Evolutionary conservation across 2,888 invertebrate genomes (phyloP).

Genomic region (Vesta saturnalis): DNA sequence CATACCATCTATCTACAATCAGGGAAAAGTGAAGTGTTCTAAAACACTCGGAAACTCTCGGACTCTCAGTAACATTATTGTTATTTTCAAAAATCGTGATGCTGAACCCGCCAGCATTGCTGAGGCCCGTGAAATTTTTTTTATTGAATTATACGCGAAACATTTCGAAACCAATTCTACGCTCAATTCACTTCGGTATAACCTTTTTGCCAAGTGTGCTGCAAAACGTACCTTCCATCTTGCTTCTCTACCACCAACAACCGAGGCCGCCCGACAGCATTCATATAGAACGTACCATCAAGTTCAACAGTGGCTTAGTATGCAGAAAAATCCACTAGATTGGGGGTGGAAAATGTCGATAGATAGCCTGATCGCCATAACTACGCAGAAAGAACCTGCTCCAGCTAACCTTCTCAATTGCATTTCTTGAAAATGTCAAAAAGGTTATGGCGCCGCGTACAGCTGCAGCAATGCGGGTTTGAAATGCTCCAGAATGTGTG

Average conservation of each 20-base stretch:
- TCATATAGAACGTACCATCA: too few species aligned
- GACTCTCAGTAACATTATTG: too few species aligned
- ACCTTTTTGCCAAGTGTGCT: conserved; percentile 3
- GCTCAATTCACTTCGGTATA: not conserved
- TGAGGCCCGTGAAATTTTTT: too few species aligned
- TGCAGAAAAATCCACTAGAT: too few species aligned
- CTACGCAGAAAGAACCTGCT: conserved; percentile 3
- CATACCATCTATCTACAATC: not conserved
- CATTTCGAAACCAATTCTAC: not conserved
- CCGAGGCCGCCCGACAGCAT: not conserved
- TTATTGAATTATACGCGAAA: not conserved
- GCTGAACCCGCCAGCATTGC: not conserved
- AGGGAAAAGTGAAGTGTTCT: not conserved
- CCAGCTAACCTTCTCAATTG: conserved; percentile 7
- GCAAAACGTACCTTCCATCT: conserved; percentile 8
- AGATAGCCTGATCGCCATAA: conserved; percentile 1
- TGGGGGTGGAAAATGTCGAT: not conserved
- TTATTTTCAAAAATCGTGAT: not conserved
- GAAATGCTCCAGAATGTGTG: too few species aligned
- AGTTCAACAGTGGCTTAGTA: too few species aligned
- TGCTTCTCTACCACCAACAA: conserved; percentile 7
- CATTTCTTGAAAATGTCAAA: conserved; percentile 11
- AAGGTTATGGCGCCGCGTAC: not conserved
- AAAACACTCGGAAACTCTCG: conserved; percentile 3
- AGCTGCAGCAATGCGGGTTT: not conserved